Conservation (phyloP, 2,797 vertebrate species). For the Iguana delicatissima region DNA sequence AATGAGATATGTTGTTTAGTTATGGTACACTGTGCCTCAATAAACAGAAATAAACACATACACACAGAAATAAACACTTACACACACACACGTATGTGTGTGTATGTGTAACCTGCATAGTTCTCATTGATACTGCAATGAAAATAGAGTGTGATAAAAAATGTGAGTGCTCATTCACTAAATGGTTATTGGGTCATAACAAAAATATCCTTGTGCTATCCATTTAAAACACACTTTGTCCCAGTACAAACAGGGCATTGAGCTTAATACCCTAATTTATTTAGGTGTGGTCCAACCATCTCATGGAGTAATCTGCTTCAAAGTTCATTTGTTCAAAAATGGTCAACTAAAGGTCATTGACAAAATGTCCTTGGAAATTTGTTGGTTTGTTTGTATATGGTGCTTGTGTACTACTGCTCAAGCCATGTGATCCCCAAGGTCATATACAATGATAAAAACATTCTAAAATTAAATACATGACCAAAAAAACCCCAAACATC, state of each 20-base stretch:
- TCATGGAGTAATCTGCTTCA: not conserved
- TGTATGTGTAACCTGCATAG: too few species aligned
- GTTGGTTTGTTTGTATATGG: not conserved
- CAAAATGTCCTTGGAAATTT: not conserved
- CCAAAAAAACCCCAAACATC: too few species aligned
- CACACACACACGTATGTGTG: too few species aligned
- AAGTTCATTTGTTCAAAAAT: not conserved
- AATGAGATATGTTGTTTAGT: too few species aligned
- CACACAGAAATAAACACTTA: too few species aligned
- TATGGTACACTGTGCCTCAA: too few species aligned
- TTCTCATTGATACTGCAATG: too few species aligned
- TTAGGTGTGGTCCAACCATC: not conserved
- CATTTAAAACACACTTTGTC: not conserved
- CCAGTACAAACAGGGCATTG: not conserved
- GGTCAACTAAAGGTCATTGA: not conserved
- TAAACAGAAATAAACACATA: too few species aligned
- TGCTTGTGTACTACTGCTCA: not conserved
- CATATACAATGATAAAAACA: too few species aligned
- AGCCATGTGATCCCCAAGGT: too few species aligned
- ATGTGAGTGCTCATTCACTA: not conserved
- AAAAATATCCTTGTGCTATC: not conserved
- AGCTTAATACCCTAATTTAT: not conserved
- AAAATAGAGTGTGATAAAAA: too few species aligned
- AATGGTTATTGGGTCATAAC: not conserved
- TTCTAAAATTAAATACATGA: too few species aligned